These are phyloP conservation scores for Pollenia labialis DNA, from an alignment of 2,888 invertebrate species.

Conservation along the genomic window DNA sequence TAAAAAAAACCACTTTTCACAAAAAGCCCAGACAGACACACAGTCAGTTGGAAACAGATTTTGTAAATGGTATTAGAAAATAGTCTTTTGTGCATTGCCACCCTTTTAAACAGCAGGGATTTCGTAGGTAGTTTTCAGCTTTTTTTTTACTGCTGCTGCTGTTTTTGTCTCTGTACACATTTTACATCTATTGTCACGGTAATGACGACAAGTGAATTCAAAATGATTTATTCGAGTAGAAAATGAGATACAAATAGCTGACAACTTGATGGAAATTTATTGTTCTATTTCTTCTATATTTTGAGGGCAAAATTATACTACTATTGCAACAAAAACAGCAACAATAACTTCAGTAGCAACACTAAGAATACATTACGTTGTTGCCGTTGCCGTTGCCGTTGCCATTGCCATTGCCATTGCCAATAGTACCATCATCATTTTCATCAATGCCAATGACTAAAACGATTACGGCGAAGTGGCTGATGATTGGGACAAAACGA, in stretches of 20 bases:
- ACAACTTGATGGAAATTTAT: constrained; percentile 77
- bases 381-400: constrained; percentile 70
- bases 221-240: constrained; percentile 77
- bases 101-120: constrained; percentile 22
- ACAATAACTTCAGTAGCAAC: constrained; percentile 23
- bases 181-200: constrained; percentile 65
- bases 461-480: constrained; percentile 56
- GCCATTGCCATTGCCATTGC: constrained; percentile 70
- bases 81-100: constrained; percentile 35
- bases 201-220: constrained; percentile 74
- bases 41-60: constrained; percentile 24
- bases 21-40: constrained; percentile 1
- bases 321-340: constrained; percentile 5
- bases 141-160: constrained; percentile 4
- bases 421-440: constrained; percentile 69
- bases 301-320: constrained; percentile 56
- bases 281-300: constrained; percentile 69
- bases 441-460: constrained; percentile 65
- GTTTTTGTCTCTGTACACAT: constrained; percentile 49
- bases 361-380: constrained; percentile 12
- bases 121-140: constrained; percentile 10
- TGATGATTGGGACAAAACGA: constrained; percentile 6
- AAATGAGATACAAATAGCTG: constrained; percentile 78
- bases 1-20: constrained; percentile 15
- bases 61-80: constrained; percentile 28